Conservation (phyloP, 1,140 invertebrate genomes). For the Physella acuta region DNA sequence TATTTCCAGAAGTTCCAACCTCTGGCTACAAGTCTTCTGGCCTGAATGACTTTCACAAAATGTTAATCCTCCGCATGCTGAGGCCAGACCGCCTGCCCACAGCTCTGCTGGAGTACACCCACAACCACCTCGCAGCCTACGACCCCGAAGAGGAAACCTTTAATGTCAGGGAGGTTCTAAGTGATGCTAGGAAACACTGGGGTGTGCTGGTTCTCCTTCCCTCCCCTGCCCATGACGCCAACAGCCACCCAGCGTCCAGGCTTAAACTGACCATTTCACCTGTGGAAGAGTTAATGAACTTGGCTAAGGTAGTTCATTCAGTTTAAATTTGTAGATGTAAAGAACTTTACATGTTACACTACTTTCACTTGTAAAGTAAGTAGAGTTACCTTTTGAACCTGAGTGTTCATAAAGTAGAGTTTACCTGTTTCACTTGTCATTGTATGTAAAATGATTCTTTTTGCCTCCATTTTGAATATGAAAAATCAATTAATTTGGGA, state of each 20-base stretch:
- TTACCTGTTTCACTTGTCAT: too few relatives aligned
- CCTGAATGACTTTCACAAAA: slow-evolving; percentile 54
- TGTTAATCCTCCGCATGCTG: slow-evolving; percentile 55
- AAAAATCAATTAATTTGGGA: too few relatives aligned
- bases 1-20: too few relatives aligned
- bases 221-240: slow-evolving; percentile 27
- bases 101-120: slow-evolving; percentile 49
- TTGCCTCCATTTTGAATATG: too few relatives aligned
- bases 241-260: slow-evolving; percentile 31
- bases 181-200: slow-evolving; percentile 40
- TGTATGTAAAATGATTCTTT: too few relatives aligned
- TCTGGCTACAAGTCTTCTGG: not conserved
- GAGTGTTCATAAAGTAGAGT: too few relatives aligned
- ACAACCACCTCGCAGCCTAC: slow-evolving; percentile 46
- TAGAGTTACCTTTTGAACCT: too few relatives aligned
- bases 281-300: slow-evolving; percentile 40
- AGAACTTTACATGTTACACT: too few relatives aligned
- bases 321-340: too few relatives aligned
- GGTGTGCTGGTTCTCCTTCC: slow-evolving; percentile 52
- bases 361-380: too few relatives aligned
- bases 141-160: slow-evolving; percentile 38
- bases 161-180: slow-evolving; percentile 40
- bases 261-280: slow-evolving; percentile 47
- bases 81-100: slow-evolving; percentile 52
- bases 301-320: slow-evolving; percentile 49